Evolutionary conservation across 2,888 invertebrate species (phyloP).

Genomic region (Tyria jacobaeae): DNA sequence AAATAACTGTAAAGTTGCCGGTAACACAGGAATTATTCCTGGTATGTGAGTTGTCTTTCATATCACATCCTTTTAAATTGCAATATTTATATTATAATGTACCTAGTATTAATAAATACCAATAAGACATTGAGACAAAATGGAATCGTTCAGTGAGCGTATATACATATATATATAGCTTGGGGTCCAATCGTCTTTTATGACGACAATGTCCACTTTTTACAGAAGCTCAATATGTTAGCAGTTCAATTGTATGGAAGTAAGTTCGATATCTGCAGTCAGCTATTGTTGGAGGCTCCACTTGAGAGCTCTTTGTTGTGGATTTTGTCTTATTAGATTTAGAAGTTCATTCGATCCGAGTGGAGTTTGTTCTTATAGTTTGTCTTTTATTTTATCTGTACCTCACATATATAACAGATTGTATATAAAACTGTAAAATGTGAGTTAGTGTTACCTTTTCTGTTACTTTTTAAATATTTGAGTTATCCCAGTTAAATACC

Average conservation of each 20-base stretch:
- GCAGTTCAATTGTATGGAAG: slow-evolving; percentile 77
- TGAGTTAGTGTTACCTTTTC: neutral
- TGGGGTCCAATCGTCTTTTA: slow-evolving; percentile 56
- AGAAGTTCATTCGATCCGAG: slow-evolving; percentile 13
- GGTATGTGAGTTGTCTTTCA: neutral
- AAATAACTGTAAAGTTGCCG: neutral
- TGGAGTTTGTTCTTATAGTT: slow-evolving; percentile 4
- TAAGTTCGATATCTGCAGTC: slow-evolving; percentile 64
- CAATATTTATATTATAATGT: neutral
- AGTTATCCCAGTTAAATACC: neutral
- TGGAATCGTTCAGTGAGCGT: slow-evolving; percentile 35
- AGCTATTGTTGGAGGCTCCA: slow-evolving; percentile 46
- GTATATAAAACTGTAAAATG: neutral
- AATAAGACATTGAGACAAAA: slow-evolving; percentile 45
- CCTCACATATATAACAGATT: neutral
- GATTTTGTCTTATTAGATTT: slow-evolving; percentile 40
- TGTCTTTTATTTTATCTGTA: neutral
- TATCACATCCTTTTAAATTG: neutral
- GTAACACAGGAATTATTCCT: neutral
- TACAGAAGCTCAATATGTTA: slow-evolving; percentile 67
- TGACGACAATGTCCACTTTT: slow-evolving; percentile 68
- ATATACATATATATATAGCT: slow-evolving; percentile 42
- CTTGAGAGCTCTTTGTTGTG: slow-evolving; percentile 41
- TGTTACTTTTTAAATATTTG: neutral
- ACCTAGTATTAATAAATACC: slow-evolving; percentile 14